Conservation (phyloP, 2,113 vertebrate genomes). For the Marmota monax region DNA sequence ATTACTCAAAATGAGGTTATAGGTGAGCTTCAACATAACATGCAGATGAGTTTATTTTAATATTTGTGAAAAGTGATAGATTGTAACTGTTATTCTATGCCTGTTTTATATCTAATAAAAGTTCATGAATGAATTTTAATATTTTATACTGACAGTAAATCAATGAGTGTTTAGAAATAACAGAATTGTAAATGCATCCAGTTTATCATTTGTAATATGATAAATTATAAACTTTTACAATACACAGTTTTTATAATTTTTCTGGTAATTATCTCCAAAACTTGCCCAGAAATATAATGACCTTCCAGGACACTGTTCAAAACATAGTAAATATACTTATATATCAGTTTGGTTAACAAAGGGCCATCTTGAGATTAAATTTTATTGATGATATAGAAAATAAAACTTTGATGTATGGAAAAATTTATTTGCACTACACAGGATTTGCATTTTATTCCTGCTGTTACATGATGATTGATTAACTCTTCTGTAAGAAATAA, state of each 20-base stretch:
- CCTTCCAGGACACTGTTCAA: neutral
- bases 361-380: neutral
- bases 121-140: neutral
- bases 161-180: neutral
- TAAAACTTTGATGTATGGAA: neutral
- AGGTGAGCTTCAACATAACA: neutral
- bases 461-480: conserved; percentile 61
- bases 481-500: conserved; percentile 71
- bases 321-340: neutral
- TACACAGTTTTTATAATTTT: neutral
- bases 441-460: neutral
- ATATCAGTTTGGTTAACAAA: neutral
- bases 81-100: neutral
- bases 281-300: neutral
- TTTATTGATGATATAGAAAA: neutral
- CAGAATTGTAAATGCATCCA: neutral
- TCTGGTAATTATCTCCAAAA: neutral
- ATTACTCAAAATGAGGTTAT: neutral
- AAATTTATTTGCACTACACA: neutral
- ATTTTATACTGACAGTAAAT: neutral
- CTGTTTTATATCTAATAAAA: neutral
- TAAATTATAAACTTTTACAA: neutral
- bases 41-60: neutral
- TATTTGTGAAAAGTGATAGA: conserved; percentile 11
- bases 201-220: too few relatives aligned